Evolutionary conservation across 2,888 invertebrate genomes (phyloP).

Genomic region (Sepiola atlantica): DNA sequence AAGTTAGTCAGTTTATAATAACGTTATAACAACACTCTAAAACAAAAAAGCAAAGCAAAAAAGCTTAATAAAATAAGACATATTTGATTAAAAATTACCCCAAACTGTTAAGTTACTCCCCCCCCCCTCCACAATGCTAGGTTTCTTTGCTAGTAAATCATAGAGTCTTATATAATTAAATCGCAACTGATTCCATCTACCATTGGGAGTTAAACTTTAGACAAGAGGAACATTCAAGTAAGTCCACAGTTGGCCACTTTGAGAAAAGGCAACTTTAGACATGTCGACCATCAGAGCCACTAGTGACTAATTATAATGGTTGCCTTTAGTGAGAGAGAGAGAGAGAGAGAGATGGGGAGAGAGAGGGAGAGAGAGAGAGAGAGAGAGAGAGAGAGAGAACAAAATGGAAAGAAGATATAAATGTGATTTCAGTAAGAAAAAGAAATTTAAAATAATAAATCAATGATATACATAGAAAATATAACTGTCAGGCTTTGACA

Average conservation of each 20-base stretch:
- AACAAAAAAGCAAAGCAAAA: too few species aligned
- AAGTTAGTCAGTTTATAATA: too few species aligned
- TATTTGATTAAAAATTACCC: too few species aligned
- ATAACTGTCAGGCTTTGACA: neutral
- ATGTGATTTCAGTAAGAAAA: neutral
- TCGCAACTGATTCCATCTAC: neutral
- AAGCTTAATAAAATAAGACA: too few species aligned
- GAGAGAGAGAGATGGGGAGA: too few species aligned
- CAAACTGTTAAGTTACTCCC: too few species aligned
- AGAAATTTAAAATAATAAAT: neutral
- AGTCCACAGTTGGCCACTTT: neutral
- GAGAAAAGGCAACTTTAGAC: neutral
- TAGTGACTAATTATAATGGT: neutral
- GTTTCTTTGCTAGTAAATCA: too few species aligned
- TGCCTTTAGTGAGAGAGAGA: neutral
- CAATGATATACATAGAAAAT: neutral
- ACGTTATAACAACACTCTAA: too few species aligned
- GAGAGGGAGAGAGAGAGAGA: too few species aligned
- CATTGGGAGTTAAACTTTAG: neutral
- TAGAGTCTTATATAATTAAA: neutral
- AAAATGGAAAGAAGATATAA: neutral
- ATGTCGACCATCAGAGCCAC: neutral
- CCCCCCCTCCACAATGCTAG: too few species aligned
- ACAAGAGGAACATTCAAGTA: neutral
- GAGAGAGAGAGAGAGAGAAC: neutral